Base-by-base conservation (phyloP, 1,140 invertebrate species). In the Aporrectodea caliginosa region DNA sequence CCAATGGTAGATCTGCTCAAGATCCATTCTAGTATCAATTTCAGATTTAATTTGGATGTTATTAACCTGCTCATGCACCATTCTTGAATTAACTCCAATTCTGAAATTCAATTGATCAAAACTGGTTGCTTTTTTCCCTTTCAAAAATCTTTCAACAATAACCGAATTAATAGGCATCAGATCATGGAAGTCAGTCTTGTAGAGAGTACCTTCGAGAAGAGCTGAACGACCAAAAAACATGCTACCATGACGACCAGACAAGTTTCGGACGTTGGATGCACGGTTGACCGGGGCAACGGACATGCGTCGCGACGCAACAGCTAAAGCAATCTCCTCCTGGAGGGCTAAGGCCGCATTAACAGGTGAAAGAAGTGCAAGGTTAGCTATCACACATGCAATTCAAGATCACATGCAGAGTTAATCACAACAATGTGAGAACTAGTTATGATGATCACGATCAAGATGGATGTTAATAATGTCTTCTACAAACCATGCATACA, bases 191-290 rank as follows among this genome's bases (percentile, higher is more conserved):
- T 58, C 43, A 58, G 6, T 58, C 43, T 58, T 71, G 31, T 72
- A 34, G 71, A 68, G 70, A 72, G 80, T 87, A 88, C 87, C 87
- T 87, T 88, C 86, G 71, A 84, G 70, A 27, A 43, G 79, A 73
- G 83, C 82, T 35, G 85, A 78, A 75, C 85, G 83, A 73, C 84
- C 84, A 85, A 85, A 88, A 80, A 87, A 85, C 82, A 87, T 82
- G 84, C 87, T 88, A 78, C 86, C 86, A 82, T 87, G 86, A 79
- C 87, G 83, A 85, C 87, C 86, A 30, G 87, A 88, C 83, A 88
- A 82, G 82, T 85, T 87, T 83, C 87, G 84, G 82, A 84, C 85
- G 82, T 86, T 85, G 79, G 86, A 85, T 79, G 85, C 84, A 81
- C 86, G 85, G 84, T 87, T 87, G 80, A 84, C 82, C 29, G 86